A percentile compares a stretch with the other conserved stretches of the same genome.
phyloP scores from a whole-genome alignment of 2,113 vertebrate species.

The Cyanistes caeruleus region DNA sequence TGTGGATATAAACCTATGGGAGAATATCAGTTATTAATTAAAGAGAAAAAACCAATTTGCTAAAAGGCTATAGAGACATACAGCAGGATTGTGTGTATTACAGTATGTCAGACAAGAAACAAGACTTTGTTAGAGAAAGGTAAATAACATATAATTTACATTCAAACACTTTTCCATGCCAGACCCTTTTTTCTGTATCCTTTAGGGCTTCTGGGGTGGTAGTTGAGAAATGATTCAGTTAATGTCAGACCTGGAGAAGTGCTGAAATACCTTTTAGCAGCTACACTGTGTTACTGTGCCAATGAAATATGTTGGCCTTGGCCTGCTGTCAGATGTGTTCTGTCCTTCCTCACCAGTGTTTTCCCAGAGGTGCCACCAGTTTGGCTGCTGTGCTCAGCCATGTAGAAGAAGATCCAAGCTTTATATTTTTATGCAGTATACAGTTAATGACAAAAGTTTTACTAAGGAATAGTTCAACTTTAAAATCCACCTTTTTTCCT shows the following conservation, averaged over 20 bases:
- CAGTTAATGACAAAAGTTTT: neutral
- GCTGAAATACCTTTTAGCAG: neutral
- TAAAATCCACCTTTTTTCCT: neutral
- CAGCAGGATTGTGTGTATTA: neutral
- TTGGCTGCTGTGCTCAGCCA: neutral
- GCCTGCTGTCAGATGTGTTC: neutral
- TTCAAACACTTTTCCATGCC: neutral
- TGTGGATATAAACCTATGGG: neutral
- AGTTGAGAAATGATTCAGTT: neutral
- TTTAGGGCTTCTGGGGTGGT: neutral
- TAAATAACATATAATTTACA: neutral
- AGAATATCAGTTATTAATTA: neutral
- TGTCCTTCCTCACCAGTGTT: neutral
- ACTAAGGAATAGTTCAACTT: neutral
- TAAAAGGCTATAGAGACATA: neutral
- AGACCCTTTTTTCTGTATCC: neutral
- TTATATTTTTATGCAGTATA: neutral
- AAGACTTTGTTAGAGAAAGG: neutral
- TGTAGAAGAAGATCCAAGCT: neutral
- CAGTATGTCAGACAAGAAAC: neutral
- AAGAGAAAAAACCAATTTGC: neutral
- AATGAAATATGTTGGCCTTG: neutral
- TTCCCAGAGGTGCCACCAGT: neutral
- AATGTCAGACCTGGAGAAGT: neutral
- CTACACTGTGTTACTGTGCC: neutral